A percentile compares a stretch with the other conserved stretches of the same genome.
These are phyloP conservation scores for Tinamus major DNA, from an alignment of 2,797 vertebrate genomes.

Conservation along the genomic window DNA sequence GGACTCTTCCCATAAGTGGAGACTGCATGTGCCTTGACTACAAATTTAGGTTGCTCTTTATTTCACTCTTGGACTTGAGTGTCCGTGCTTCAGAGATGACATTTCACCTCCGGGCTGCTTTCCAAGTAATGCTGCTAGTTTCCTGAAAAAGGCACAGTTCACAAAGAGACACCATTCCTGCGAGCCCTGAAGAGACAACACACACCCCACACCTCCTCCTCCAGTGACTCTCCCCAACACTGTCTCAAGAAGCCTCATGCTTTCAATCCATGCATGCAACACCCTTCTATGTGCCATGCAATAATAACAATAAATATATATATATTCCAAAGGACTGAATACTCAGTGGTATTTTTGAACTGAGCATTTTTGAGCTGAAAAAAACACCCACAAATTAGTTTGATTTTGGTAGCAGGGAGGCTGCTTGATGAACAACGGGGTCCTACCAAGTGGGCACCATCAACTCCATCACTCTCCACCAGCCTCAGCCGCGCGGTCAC, in stretches of 20 bases:
- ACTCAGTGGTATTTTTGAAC: not conserved
- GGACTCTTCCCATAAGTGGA: not conserved
- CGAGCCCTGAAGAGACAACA: not conserved
- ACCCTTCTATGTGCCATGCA: not conserved
- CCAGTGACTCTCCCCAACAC: not conserved
- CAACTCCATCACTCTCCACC: not conserved
- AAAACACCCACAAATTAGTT: not conserved
- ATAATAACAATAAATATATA: too few relatives aligned
- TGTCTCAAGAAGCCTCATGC: not conserved
- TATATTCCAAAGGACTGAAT: not conserved
- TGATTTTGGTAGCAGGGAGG: not conserved
- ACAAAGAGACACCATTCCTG: not conserved
- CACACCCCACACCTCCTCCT: not conserved
- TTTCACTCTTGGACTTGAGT: not conserved
- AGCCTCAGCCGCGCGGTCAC: not conserved
- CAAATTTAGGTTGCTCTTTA: not conserved
- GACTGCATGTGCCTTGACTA: not conserved
- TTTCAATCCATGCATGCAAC: not conserved
- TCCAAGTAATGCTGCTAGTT: not conserved
- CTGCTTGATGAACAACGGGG: not conserved
- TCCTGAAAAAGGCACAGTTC: not conserved
- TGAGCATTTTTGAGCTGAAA: not conserved
- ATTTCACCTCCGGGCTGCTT: not conserved
- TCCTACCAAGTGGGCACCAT: not conserved
- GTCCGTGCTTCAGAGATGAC: accelerated